Evolutionary conservation across 2,113 vertebrate species (phyloP), one percentile per base, ranked within the genome.

Genomic region (Albula glossodonta): DNA sequence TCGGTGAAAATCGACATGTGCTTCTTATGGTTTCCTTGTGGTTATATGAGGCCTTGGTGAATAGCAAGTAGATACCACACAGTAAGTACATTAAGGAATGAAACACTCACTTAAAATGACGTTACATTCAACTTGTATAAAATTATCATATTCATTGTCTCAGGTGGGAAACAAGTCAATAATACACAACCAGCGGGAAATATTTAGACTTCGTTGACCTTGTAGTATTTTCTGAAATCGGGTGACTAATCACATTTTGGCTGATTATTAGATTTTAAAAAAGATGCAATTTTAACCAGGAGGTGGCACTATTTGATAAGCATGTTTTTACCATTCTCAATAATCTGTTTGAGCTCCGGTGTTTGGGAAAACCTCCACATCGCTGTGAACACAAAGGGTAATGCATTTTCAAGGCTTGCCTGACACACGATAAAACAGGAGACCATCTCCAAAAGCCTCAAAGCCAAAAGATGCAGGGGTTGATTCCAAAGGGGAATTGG

Each of bases 321-420:
- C 13, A 50, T 74, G 31, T 74, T 74, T 79, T 11, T 49, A 79
- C 10, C 41, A 48, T 49, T 79, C 49, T 15, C n/a, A 49, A 50
- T 15, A 12, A 50, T 41, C 12, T 50, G 31, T 11, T 79, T 48
- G 15, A 12, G 31, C 4, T 19, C 41, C 41, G 25, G 12, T 79
- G 48, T 10, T 74, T 74, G 70, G n/a, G 25, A 74, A 74, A 74
- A 74, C 70, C 70, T 74, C 9, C 9, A n/a, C 70, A 31, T 10
- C 70, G n/a, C n/a, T 74, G 70, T 31, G 70, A 74, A 74, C 70
- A 74, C 63, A 79, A 79, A 79, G 31, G 78, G 31, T 79, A 79
- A 79, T 50, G 12, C 78, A 50, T 79, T 49, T 79, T 79, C 78
- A 74, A 49, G 78, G 17, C 78, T 17, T 50, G 31, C 13, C 78